These are phyloP conservation scores for Chiropotes sagulatus DNA, from an alignment of 2,797 vertebrate genomes.

Conservation along the genomic window DNA sequence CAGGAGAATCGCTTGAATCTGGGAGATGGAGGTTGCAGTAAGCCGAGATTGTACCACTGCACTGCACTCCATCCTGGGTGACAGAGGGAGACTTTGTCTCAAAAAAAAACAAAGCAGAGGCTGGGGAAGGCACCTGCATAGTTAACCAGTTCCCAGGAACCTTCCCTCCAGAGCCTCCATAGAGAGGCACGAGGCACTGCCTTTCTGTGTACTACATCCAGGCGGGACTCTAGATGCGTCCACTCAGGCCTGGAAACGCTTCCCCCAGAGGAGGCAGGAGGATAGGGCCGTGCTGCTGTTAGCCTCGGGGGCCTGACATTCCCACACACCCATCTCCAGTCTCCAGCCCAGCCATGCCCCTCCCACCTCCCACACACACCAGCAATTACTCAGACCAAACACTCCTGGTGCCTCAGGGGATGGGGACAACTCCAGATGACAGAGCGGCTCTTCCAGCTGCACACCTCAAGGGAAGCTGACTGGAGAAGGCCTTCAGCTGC, in stretches of 20 bases:
- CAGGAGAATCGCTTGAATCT: too few relatives aligned
- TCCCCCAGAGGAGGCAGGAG: not conserved
- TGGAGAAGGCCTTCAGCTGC: not conserved
- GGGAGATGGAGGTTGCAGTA: too few relatives aligned
- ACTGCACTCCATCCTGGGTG: too few relatives aligned
- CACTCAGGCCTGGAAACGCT: not conserved
- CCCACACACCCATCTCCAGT: not conserved
- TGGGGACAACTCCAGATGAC: not conserved
- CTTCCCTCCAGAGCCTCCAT: not conserved
- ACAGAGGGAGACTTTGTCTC: too few relatives aligned
- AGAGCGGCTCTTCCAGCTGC: not conserved
- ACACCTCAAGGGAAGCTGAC: not conserved
- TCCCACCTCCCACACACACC: not conserved
- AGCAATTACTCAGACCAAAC: not conserved
- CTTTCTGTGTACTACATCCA: not conserved
- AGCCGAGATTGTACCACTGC: too few relatives aligned
- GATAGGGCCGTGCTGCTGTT: not conserved
- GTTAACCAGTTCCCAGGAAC: not conserved
- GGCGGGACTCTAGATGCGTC: rapidly evolving
- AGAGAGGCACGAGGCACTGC: slow-evolving; percentile 2
- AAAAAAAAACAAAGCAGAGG: not conserved
- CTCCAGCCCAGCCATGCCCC: not conserved
- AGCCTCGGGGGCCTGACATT: not conserved
- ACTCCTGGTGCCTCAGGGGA: slow-evolving; percentile 71
- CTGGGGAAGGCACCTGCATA: slow-evolving; percentile 37